Evolutionary conservation across 2,113 vertebrate genomes (phyloP).

Genomic region (Columbina picui): DNA sequence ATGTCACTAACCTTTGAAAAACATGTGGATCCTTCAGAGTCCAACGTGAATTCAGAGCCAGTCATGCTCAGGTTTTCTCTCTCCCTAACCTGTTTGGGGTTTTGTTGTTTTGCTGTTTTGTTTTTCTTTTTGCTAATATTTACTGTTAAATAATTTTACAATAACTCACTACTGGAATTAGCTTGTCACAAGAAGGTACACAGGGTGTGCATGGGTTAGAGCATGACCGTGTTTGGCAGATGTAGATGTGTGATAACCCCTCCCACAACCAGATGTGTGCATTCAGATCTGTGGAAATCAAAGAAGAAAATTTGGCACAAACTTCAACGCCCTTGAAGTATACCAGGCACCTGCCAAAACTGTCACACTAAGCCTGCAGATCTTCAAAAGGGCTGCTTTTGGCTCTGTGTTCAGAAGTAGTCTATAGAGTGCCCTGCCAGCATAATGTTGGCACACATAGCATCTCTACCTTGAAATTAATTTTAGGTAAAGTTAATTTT

Average conservation of each 20-base stretch:
- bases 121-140: background rate
- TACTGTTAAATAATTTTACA: background rate
- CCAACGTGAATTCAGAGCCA: background rate
- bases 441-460: background rate
- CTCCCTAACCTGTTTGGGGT: accelerated
- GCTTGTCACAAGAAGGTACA: background rate
- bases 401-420: constrained; percentile 30
- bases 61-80: background rate
- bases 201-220: background rate
- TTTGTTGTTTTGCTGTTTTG: too few species aligned
- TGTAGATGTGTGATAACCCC: constrained; percentile 47
- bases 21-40: background rate
- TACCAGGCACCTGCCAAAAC: constrained; percentile 52
- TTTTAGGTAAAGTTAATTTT: constrained; percentile 47
- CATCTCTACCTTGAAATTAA: constrained; percentile 57
- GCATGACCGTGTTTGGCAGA: constrained; percentile 20
- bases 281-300: constrained; percentile 67
- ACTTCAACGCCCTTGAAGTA: constrained; percentile 55
- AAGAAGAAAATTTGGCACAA: constrained; percentile 61
- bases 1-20: background rate
- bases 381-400: constrained; percentile 66
- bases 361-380: constrained; percentile 52
- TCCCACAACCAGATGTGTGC: constrained; percentile 64
- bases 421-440: constrained; percentile 22
- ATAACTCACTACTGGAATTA: background rate